Conservation (phyloP, 2,113 vertebrate genomes). For the Malurus melanocephalus region DNA sequence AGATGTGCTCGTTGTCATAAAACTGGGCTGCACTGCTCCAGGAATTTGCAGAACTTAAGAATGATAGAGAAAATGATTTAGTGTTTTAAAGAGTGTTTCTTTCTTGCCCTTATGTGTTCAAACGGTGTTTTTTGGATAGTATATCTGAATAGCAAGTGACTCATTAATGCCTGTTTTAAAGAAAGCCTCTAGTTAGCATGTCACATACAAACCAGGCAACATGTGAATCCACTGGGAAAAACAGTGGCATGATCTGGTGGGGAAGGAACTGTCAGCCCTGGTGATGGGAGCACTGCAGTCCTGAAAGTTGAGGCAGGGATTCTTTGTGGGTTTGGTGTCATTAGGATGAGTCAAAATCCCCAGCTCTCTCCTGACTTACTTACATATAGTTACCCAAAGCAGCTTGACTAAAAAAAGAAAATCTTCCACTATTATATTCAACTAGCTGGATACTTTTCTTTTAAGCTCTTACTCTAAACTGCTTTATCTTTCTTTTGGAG, state of each 20-base stretch:
- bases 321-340: not conserved
- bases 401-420: not conserved
- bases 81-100: not conserved
- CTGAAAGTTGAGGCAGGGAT: not conserved
- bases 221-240: not conserved
- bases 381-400: not conserved
- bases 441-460: not conserved
- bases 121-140: not conserved
- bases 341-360: not conserved
- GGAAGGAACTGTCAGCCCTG: not conserved
- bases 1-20: not conserved
- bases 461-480: not conserved
- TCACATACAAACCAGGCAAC: not conserved
- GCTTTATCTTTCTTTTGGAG: not conserved
- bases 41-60: not conserved
- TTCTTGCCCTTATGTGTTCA: not conserved
- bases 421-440: not conserved
- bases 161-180: conserved; percentile 26
- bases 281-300: not conserved
- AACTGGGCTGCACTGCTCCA: not conserved
- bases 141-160: not conserved
- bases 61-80: conserved; percentile 21
- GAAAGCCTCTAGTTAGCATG: not conserved
- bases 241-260: not conserved
- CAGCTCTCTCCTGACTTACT: not conserved